Base-by-base conservation (phyloP, 2,797 vertebrate genomes). In the Cuculus canorus region DNA sequence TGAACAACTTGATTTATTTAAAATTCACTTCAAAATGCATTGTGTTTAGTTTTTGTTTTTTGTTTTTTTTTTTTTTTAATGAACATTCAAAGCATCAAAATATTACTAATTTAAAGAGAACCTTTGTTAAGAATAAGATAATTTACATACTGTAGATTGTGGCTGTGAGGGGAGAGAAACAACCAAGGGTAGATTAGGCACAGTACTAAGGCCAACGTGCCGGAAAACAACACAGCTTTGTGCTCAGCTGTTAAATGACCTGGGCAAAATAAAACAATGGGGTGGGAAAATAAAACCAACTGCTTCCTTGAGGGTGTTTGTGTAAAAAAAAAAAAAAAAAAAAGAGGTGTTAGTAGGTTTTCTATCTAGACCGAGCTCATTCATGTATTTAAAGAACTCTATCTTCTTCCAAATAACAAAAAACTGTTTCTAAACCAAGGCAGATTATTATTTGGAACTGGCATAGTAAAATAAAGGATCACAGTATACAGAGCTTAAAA, bases 21-120 rank as follows among this genome's bases (percentile, higher is more conserved):
- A 98, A 98, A 97, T 97, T 88, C 97, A 97, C 92, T 93, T 98
- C 94, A 97, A 98, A 98, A 98, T 95, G 96, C 96, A 98, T 77
- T 88, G 77, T 86, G 91, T 97, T 98, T 97, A 97, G 96, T 96
- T 97, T 93, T 82, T 97, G 43, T 43, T 11, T 97, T 94, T 82
- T 84, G 88, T 97, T 43, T 43, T 11, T 97, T 94, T 82, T 84
- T 88, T 95, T 96, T 83, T 88, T 95, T 93, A 97, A 97, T 90
- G 95, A 96, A 97, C 94, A 97, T 97, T 97, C 94, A 94, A 98
- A 97, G 96, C 96, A 95, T 97, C 95, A 97, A 96, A 97, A 95
- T 96, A 91, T 93, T 95, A 97, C 97, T 97, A 82, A 84, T 95
- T 97, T 86, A 25, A 97, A 96, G 97, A 95, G 92, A 97, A 96